Percentiles rank a stretch among this genome's conserved stretches.
phyloP scores from a whole-genome alignment of 2,888 invertebrate species.

The Aleiodes testaceus region DNA sequence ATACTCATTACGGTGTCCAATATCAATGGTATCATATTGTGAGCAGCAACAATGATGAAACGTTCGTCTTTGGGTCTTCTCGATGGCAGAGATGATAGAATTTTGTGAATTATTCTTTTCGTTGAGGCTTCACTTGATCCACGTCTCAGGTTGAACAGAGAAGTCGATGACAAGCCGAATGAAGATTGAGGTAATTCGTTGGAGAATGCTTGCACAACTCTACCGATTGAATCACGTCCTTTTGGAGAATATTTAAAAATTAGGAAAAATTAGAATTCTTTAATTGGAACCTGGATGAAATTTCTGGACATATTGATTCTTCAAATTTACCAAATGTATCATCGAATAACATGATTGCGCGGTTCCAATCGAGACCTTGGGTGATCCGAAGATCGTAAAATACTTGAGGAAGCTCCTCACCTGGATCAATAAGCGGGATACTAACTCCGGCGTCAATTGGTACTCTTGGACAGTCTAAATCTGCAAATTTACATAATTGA shows the following conservation, averaged over 20 bases:
- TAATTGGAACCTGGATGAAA: too few relatives aligned
- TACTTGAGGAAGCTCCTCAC: constrained; percentile 85
- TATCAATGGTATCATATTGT: constrained; percentile 78
- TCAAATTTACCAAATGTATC: constrained; percentile 79
- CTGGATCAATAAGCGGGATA: constrained; percentile 80
- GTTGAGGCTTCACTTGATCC: constrained; percentile 72
- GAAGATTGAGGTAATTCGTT: constrained; percentile 72
- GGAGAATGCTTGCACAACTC: constrained; percentile 78
- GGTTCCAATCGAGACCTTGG: constrained; percentile 81
- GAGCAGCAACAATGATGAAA: constrained; percentile 79
- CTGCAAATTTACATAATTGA: constrained; percentile 66
- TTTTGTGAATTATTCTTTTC: constrained; percentile 73
- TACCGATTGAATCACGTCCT: constrained; percentile 80
- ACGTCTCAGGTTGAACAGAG: constrained; percentile 74
- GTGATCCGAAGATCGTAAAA: constrained; percentile 82
- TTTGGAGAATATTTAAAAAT: constrained; percentile 32
- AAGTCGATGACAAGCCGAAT: constrained; percentile 73
- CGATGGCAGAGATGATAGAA: constrained; percentile 72
- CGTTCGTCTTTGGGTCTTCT: constrained; percentile 65
- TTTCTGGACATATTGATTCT: too few relatives aligned
- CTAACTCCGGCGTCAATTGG: constrained; percentile 81
- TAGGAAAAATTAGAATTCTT: too few relatives aligned
- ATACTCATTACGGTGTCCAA: constrained; percentile 75
- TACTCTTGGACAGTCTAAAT: constrained; percentile 85
- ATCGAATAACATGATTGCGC: constrained; percentile 83